Conservation (phyloP, 2,888 invertebrate genomes). For the Coecobrya sp. region DNA sequence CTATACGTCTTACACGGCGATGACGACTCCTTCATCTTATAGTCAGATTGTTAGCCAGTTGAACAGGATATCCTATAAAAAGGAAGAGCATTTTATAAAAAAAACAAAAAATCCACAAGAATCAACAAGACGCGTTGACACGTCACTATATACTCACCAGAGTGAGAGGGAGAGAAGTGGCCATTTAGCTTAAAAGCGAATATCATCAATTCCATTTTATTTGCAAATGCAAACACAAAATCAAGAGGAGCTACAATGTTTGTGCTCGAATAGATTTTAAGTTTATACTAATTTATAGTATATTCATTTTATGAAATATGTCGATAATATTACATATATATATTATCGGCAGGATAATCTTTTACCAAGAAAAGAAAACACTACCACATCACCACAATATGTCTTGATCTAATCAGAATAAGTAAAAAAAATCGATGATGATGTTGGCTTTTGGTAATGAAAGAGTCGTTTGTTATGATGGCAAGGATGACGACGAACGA, state of each 20-base stretch:
- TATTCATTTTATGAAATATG: too few species aligned
- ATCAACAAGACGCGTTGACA: not conserved
- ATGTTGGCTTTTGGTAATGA: slow-evolving; percentile 4
- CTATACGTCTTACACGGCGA: not conserved
- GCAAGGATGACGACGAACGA: slow-evolving; percentile 13
- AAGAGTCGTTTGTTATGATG: slow-evolving; percentile 23
- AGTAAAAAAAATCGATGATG: not conserved
- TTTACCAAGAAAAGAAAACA: slow-evolving; percentile 31
- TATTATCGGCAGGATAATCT: not conserved
- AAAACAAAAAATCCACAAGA: not conserved
- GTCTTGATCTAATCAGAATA: slow-evolving; percentile 4
- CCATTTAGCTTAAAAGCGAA: too few species aligned
- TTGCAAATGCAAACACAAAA: too few species aligned
- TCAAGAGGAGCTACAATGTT: too few species aligned
- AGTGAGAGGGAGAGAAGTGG: too few species aligned
- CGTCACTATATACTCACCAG: not conserved
- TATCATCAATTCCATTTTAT: too few species aligned
- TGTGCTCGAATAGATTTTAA: not conserved
- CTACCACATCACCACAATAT: not conserved
- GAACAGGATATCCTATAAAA: slow-evolving; percentile 51
- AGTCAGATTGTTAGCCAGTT: slow-evolving; percentile 22
- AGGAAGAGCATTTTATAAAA: slow-evolving; percentile 21
- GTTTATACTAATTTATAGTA: not conserved
- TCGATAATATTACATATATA: too few species aligned
- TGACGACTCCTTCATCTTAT: too few species aligned